Percentiles rank a stretch among this genome's conserved stretches.
These are phyloP conservation scores for Poeciliopsis turneri DNA, from an alignment of 2,797 vertebrate genomes.

Conservation along the genomic window DNA sequence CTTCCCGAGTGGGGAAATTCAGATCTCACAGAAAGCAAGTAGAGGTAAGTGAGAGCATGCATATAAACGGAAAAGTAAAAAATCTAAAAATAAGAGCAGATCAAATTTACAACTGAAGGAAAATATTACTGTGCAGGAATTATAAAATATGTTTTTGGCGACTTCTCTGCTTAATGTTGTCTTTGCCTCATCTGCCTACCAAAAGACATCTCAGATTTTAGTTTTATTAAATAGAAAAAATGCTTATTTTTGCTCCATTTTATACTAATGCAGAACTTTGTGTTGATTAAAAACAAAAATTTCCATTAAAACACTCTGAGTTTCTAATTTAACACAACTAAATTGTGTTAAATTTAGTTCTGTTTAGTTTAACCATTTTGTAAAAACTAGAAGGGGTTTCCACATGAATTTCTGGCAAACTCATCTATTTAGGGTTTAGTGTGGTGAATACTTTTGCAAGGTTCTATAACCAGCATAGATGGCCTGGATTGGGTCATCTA, in stretches of 20 bases:
- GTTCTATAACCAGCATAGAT: not conserved
- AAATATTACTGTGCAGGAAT: not conserved
- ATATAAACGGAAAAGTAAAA: too few relatives aligned
- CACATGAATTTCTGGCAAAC: too few relatives aligned
- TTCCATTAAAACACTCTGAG: not conserved
- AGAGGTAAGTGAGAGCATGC: too few relatives aligned
- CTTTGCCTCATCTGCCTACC: not conserved
- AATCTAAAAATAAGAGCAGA: too few relatives aligned
- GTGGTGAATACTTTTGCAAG: not conserved
- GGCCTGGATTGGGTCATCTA: not conserved
- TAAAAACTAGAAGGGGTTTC: too few relatives aligned
- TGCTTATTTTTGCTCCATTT: not conserved
- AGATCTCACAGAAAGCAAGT: too few relatives aligned
- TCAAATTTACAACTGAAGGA: not conserved
- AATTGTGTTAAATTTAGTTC: too few relatives aligned
- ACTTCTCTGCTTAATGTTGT: not conserved
- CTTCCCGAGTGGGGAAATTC: not conserved
- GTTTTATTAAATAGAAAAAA: not conserved
- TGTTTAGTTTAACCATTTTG: too few relatives aligned
- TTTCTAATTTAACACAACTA: too few relatives aligned
- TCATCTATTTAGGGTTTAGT: too few relatives aligned
- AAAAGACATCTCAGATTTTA: not conserved
- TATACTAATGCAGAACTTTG: not conserved
- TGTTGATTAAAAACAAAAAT: not conserved
- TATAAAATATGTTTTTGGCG: not conserved